Base-by-base conservation (phyloP, 2,113 vertebrate genomes). In the Hirundichthys speculiger region DNA sequence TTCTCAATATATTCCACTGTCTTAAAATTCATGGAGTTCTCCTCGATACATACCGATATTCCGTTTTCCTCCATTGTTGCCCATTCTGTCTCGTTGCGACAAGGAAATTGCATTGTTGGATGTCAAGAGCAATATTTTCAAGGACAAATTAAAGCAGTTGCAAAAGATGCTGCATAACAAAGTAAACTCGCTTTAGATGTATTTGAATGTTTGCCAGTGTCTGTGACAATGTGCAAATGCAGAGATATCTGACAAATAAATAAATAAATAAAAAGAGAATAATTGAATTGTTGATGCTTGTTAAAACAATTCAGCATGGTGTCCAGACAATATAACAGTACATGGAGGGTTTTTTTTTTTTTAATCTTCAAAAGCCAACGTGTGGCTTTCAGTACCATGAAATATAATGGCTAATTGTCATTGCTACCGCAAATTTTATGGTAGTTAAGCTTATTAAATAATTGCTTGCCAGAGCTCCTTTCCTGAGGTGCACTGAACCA, bases 381-480 rank as follows among this genome's bases (percentile, higher is more conserved):
- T 90, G 81, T 80, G 82, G 62, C 71, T 82, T 84, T 85, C 86
- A 84, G 59, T 73, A 65, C 48, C 71, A 51, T 60, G 60, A 52
- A 83, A 86, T 88, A 89, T 90, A 86, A 86, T 73, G 77, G 84
- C 88, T 92, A 90, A 93, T 90, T 89, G 88, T 90, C 84, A 87
- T 80, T 81, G 69, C 87, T 76, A 55, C 86, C 75, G 64, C 68
- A 79, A 77, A 92, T 96, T 94, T 95, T 95, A 94, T 93, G 94
- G 92, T 95, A 91, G 92, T 96, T 95, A 96, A 96, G 93, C 94
- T 92, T 93, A 95, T 96, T 95, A 94, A 95, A 94, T 94, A 95
- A 96, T 94, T 94, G 93, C 89, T 93, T 87, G 93, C 93, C 90
- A 86, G 88, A 69, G 80, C 83, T 85, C 83, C 87, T 90, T 94